Percentiles rank a stretch among this genome's conserved stretches.
Evolutionary conservation across 1,140 invertebrate genomes (phyloP).

Genomic region (Laupala kohalensis): DNA sequence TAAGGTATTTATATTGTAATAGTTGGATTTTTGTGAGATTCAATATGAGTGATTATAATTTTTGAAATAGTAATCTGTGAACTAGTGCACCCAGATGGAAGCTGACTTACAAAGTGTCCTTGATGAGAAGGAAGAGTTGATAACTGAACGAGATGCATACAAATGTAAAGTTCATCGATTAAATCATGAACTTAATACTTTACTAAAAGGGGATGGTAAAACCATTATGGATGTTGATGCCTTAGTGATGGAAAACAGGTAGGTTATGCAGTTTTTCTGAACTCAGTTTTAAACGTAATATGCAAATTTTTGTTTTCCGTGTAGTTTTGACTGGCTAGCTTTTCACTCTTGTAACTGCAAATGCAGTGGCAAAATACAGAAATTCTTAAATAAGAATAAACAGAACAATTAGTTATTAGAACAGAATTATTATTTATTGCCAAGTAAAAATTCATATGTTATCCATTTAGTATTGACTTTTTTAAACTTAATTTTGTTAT

Average conservation of each 20-base stretch:
- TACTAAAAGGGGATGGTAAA: constrained; percentile 41
- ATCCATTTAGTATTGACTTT: background rate
- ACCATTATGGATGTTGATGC: constrained; percentile 65
- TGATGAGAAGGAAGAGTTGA: constrained; percentile 76
- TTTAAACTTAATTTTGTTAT: background rate
- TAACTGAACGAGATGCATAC: constrained; percentile 69
- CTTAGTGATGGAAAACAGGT: constrained; percentile 66
- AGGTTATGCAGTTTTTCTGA: constrained; percentile 4
- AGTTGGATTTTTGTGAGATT: too few species aligned
- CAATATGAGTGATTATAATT: too few species aligned
- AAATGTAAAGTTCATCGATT: constrained; percentile 71
- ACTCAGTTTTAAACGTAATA: too few species aligned
- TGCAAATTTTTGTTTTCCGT: too few species aligned
- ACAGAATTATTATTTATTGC: too few species aligned
- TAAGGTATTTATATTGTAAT: constrained; percentile 38
- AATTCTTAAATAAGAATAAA: too few species aligned
- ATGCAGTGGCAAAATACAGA: too few species aligned
- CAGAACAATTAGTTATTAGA: too few species aligned
- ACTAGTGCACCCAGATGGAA: constrained; percentile 47
- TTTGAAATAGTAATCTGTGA: too few species aligned
- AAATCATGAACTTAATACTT: constrained; percentile 65
- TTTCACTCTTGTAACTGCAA: too few species aligned
- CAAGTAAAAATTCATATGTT: background rate
- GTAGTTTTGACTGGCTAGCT: too few species aligned
- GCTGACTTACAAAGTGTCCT: constrained; percentile 60